phyloP scores from a whole-genome alignment of 2,888 invertebrate species.

The Dasysyrphus tricinctus region DNA sequence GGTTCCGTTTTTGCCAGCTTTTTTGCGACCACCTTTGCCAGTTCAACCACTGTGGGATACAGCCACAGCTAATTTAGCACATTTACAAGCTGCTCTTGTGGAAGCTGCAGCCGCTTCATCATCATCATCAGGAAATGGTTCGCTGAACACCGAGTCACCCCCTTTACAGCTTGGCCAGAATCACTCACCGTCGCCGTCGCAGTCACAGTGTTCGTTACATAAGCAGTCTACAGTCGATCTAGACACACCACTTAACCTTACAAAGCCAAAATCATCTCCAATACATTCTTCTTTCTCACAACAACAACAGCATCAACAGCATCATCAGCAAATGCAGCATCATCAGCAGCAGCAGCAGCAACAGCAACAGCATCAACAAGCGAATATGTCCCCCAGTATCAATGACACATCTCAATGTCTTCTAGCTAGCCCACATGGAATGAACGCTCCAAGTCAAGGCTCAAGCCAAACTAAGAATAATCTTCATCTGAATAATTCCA shows the following conservation, averaged over 20 bases:
- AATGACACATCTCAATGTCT: constrained; percentile 66
- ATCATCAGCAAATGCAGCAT: constrained; percentile 79
- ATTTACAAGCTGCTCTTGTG: constrained; percentile 84
- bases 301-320: constrained; percentile 76
- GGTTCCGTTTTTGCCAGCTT: constrained; percentile 81
- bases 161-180: constrained; percentile 75
- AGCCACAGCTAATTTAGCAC: constrained; percentile 89
- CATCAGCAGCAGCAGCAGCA: constrained; percentile 66
- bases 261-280: constrained; percentile 91
- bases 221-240: constrained; percentile 85
- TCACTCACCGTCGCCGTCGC: constrained; percentile 59
- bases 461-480: constrained; percentile 59
- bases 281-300: constrained; percentile 82
- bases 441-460: constrained; percentile 48
- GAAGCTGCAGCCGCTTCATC: constrained; percentile 79
- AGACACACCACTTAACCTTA: constrained; percentile 94
- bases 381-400: constrained; percentile 44
- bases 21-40: constrained; percentile 80
- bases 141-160: constrained; percentile 60
- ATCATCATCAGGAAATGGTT: constrained; percentile 56
- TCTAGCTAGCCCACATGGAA: constrained; percentile 52
- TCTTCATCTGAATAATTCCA: constrained; percentile 76
- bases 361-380: constrained; percentile 53
- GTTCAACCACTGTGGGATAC: constrained; percentile 84
- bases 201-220: constrained; percentile 48